Conservation (phyloP, 2,888 invertebrate species). For the Mellilla xanthometata region DNA sequence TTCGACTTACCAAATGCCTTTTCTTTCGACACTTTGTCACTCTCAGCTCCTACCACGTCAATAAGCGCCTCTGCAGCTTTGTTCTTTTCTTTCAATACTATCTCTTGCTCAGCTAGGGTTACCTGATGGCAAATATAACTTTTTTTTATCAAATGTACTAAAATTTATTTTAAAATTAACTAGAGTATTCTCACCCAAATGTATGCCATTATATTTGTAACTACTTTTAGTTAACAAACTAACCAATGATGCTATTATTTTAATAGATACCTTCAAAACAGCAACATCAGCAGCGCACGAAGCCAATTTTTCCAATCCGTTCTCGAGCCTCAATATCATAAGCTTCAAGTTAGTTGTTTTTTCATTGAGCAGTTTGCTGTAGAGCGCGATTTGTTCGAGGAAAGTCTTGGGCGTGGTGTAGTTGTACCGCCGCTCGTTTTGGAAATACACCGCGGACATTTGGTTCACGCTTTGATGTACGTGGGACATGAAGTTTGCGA, state of each 20-base stretch:
- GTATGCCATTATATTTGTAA: no score
- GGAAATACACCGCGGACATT: conserved; percentile 90
- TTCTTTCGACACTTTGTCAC: conserved; percentile 94
- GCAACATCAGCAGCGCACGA: conserved; percentile 94
- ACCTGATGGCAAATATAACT: conserved; percentile 47
- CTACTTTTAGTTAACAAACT: no score
- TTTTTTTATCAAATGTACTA: no score
- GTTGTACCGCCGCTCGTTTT: conserved; percentile 94
- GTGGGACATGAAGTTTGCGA: conserved; percentile 94
- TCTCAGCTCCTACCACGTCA: conserved; percentile 93
- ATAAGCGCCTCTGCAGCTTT: conserved; percentile 95
- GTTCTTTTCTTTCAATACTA: conserved; percentile 93
- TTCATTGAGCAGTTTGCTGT: conserved; percentile 86
- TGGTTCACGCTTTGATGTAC: conserved; percentile 94
- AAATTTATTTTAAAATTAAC: no score
- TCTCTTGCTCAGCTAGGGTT: conserved; percentile 87
- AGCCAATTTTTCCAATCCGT: conserved; percentile 93
- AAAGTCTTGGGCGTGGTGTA: conserved; percentile 98
- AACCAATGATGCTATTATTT: no score
- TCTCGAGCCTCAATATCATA: conserved; percentile 91
- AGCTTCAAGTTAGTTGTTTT: conserved; percentile 87
- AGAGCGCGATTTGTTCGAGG: conserved; percentile 94
- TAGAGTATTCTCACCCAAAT: no score
- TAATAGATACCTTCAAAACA: conserved; percentile 86
- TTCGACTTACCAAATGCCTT: conserved; percentile 85